Evolutionary conservation across 92 coral and sea anemone genomes (phyloP), one percentile per base, ranked within the genome.

Genomic region (Ricordea florida): DNA sequence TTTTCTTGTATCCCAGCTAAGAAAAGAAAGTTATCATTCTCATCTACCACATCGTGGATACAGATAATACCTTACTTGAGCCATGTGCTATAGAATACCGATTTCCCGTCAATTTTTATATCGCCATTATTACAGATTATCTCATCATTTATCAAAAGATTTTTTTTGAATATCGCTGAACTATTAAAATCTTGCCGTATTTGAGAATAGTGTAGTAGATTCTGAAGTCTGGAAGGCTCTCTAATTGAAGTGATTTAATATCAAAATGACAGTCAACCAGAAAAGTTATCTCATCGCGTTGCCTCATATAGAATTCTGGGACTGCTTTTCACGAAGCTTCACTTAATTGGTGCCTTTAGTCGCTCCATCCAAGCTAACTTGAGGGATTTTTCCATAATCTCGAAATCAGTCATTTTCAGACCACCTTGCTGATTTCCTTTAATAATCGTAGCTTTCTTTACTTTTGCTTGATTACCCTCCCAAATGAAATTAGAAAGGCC

Each of bases 391-490:
- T 57, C 65, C 43, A 57, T 26, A 11, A 57, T 25, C 37, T 57
- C 41, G 9, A 57, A 57, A 40, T 57, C 38, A 24, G 31, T 29
- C 65, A 23, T 57, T 57, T 57, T 57, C 17, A 57, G 15, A 8
- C 38, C 37, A 28, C 44, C 65, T 1, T 31, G n/a, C 23, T 57
- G n/a, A 10, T 21, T 35, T 35, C 31, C 65, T 25, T 40, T 35
- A 14, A 57, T 47, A n/a, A 57, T 57, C 6, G 65, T 57, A n/a
- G 17, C 35, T 59, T 7, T 70, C 49, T 68, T 46, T 41, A 48
- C 35, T 32, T 68, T 68, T 48, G 75, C 42, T 33, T 43, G 75
- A 32, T 68, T 68, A 49, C 23, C 31, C 17, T 68, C 28, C 75
- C 60, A 68, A 24, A 68, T 68, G 18, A 68, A 70, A 7, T 53